These are phyloP conservation scores for Popillia japonica DNA, from an alignment of 1,140 invertebrate genomes.

Conservation along the genomic window DNA sequence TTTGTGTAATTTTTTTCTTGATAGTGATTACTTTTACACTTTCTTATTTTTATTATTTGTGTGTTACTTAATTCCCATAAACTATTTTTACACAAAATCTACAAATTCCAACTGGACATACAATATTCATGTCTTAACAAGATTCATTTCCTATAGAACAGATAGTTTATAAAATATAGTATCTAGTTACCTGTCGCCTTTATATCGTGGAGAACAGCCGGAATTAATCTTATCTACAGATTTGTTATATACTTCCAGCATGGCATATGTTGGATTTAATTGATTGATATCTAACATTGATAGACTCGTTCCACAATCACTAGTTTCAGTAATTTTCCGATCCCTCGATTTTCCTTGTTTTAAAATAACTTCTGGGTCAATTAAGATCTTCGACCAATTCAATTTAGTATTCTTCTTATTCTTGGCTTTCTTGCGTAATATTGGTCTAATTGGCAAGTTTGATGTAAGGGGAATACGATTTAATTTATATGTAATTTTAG, in stretches of 20 bases:
- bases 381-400: constrained; percentile 67
- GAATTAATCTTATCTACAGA: constrained; percentile 57
- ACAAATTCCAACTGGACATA: too few species aligned
- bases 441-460: constrained; percentile 63
- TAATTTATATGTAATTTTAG: constrained; percentile 51
- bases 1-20: too few species aligned
- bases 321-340: constrained; percentile 53
- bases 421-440: constrained; percentile 60
- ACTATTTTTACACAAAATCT: too few species aligned
- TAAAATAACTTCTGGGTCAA: constrained; percentile 67
- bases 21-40: too few species aligned
- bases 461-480: constrained; percentile 48
- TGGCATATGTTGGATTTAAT: constrained; percentile 66
- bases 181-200: constrained; percentile 47
- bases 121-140: too few species aligned
- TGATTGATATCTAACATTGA: constrained; percentile 59
- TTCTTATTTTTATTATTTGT: too few species aligned
- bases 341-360: constrained; percentile 58
- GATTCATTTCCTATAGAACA: too few species aligned
- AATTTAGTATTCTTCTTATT: constrained; percentile 54
- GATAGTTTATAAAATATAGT: background rate
- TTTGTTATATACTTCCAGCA: constrained; percentile 65
- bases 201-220: constrained; percentile 38
- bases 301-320: constrained; percentile 53
- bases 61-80: too few species aligned